These are phyloP conservation scores for Rostratula benghalensis DNA, from an alignment of 2,113 vertebrate species.

Conservation along the genomic window DNA sequence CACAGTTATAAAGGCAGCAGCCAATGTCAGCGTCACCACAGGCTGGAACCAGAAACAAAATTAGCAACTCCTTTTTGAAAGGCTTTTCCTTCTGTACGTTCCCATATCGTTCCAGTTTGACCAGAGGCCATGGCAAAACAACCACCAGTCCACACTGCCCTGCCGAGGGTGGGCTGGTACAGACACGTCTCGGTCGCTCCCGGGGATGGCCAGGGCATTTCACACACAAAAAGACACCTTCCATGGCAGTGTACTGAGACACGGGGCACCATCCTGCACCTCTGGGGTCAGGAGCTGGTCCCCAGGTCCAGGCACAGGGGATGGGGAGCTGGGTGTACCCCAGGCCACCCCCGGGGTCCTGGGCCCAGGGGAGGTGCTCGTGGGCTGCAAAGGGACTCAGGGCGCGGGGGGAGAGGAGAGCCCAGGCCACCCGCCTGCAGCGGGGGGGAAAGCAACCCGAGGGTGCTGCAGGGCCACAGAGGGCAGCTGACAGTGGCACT, in stretches of 20 bases:
- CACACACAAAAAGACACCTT: background rate
- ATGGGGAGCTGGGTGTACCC: accelerated
- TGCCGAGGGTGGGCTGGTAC: background rate
- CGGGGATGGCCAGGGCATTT: background rate
- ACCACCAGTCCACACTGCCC: background rate
- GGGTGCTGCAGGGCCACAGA: background rate
- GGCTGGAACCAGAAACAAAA: background rate
- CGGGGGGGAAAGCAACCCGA: background rate
- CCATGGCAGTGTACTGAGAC: background rate
- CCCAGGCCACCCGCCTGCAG: background rate
- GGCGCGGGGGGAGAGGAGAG: background rate
- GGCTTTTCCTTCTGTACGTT: background rate
- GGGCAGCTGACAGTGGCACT: background rate
- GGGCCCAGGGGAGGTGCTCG: background rate
- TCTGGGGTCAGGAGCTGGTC: background rate
- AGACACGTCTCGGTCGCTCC: background rate
- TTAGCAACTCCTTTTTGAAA: background rate
- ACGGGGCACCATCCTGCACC: background rate
- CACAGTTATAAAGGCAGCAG: background rate
- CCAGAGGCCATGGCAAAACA: background rate
- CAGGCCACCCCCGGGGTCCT: background rate
- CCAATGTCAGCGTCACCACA: background rate
- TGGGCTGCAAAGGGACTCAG: background rate
- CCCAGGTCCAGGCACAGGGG: background rate
- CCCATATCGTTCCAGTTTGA: background rate